phyloP scores from a whole-genome alignment of 2,888 invertebrate species.

The Gisinianus flammeolus region DNA sequence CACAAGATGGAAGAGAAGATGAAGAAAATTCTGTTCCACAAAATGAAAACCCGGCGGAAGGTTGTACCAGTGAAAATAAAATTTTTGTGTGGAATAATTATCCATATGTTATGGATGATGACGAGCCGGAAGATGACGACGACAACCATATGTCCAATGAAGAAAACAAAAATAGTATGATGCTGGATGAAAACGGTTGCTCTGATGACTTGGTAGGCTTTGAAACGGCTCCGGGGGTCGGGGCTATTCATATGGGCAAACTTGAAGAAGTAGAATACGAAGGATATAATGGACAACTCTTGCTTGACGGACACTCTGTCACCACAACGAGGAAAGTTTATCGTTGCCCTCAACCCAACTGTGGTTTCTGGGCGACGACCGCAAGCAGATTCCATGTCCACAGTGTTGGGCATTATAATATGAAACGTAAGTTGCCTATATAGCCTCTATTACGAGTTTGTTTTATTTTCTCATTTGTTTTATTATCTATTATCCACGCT shows the following conservation, averaged over 20 bases:
- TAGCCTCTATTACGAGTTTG: not conserved
- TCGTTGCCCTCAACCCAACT: conserved; percentile 80
- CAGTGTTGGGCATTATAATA: conserved; percentile 89
- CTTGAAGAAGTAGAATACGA: conserved; percentile 50
- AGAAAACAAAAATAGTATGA: conserved; percentile 39
- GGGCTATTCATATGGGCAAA: conserved; percentile 60
- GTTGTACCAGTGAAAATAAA: conserved; percentile 41
- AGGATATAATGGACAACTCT: conserved; percentile 24
- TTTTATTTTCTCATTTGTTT: not conserved
- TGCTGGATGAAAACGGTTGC: conserved; percentile 45
- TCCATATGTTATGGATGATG: conserved; percentile 24
- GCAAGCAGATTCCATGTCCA: conserved; percentile 93
- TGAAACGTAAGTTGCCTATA: conserved; percentile 60
- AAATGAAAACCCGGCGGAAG: not conserved
- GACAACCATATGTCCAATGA: conserved; percentile 45
- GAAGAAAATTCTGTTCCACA: not conserved
- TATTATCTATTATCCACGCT: not conserved
- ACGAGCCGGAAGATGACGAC: conserved; percentile 38
- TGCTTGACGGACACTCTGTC: conserved; percentile 40
- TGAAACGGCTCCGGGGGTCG: conserved; percentile 66
- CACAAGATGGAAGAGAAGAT: not conserved
- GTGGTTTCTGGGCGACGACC: conserved; percentile 88
- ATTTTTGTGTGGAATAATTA: conserved; percentile 45
- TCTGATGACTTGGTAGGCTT: conserved; percentile 63
- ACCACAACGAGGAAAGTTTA: conserved; percentile 67